Base-by-base conservation (phyloP, 2,113 vertebrate species). In the Grallaria varia region DNA sequence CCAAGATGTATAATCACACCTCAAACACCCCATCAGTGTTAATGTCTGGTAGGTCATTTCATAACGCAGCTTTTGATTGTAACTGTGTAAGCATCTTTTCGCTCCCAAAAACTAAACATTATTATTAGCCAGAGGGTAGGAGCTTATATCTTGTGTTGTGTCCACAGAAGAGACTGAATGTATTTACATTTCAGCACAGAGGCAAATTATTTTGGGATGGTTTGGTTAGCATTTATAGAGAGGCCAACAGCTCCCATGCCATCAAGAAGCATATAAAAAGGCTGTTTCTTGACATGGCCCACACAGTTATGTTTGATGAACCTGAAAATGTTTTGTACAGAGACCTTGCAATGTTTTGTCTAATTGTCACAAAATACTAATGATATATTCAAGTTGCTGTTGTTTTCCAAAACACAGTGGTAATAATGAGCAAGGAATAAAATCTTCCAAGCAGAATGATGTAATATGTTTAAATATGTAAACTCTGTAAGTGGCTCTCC, bases 351-450 rank as follows among this genome's bases (percentile, higher is more conserved):
- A 20, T 90, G 92, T 96, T 96, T 95, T 94, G 83, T 93, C 88
- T 96, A 89, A 91, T 79, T 89, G 87, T 96, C 93, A 87, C 40
- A 89, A 89, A 90, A 96, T 78, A 73, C 39, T 92, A 78, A 92
- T 83, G 88, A 77, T 79, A 33, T 40, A 72, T 74, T 80, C 88
- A 91, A 89, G 59, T 94, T 92, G 89, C 67, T 92, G 47, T 60
- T 95, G 83, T 95, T 80, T 95, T 89, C 67, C 45, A 88, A 79
- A 80, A 75, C 28, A 67, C 9, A 60, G 55, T 11, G 19, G 69
- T 74, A 90, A 55, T 33, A 89, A 62, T 3, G 52, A 86, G 35
- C 20, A 69, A 85, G 59, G 82, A 87, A 80, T 84, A 39, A 81
- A 86, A 44, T 94, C 60, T 64, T 90, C 79, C 69, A 52, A 89